Conservation (phyloP, 2,113 vertebrate species). For the Peromyscus polionotus region DNA sequence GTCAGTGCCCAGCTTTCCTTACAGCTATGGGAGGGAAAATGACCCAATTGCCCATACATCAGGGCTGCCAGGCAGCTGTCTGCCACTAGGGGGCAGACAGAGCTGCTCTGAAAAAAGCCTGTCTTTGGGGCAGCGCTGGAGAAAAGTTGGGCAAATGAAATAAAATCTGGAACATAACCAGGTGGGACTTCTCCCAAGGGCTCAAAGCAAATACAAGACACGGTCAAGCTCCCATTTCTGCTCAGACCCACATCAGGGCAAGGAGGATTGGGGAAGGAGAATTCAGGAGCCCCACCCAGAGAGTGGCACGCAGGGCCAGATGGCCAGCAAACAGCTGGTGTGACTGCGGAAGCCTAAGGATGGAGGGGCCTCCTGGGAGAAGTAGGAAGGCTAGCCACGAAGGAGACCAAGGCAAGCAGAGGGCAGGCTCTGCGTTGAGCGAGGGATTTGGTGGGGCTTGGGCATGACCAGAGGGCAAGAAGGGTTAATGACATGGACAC, state of each 20-base stretch:
- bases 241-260: background rate
- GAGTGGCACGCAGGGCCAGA: background rate
- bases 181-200: background rate
- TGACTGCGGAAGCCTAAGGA: background rate
- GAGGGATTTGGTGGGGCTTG: no score
- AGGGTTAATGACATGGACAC: background rate
- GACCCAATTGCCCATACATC: slow-evolving; percentile 22
- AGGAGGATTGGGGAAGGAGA: no score
- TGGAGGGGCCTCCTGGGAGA: background rate
- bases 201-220: slow-evolving; percentile 19
- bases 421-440: background rate
- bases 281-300: background rate
- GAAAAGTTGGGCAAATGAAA: background rate
- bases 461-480: background rate
- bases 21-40: accelerated
- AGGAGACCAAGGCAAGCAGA: background rate
- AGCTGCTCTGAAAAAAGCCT: background rate
- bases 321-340: background rate
- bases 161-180: background rate
- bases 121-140: background rate
- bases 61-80: slow-evolving; percentile 29
- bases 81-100: slow-evolving; percentile 46
- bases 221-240: no score
- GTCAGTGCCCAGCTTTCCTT: background rate
- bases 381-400: background rate